phyloP scores from a whole-genome alignment of 2,113 vertebrate genomes.

The Nansenia antarctica region DNA sequence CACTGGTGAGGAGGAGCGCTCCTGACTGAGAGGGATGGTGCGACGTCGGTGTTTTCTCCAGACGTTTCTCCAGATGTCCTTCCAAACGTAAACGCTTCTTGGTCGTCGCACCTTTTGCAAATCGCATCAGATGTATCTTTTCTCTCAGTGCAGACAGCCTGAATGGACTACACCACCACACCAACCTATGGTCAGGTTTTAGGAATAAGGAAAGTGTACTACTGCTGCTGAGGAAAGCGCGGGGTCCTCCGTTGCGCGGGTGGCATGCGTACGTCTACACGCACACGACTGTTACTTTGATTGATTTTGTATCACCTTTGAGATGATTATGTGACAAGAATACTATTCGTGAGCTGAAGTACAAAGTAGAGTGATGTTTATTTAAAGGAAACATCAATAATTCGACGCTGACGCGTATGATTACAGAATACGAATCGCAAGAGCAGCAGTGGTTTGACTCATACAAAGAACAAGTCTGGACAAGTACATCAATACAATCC shows the following conservation, averaged over 20 bases:
- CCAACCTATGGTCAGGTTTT: background rate
- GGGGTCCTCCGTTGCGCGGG: slow-evolving; percentile 40
- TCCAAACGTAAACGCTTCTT: slow-evolving; percentile 41
- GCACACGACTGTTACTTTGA: slow-evolving; percentile 40
- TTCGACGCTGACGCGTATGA: too few species aligned
- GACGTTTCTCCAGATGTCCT: slow-evolving; percentile 50
- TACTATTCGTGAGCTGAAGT: background rate
- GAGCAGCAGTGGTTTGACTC: too few species aligned
- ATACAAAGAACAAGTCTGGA: too few species aligned
- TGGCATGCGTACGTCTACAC: slow-evolving; percentile 19
- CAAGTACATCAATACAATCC: too few species aligned
- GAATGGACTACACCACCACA: slow-evolving; percentile 40
- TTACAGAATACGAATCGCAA: too few species aligned
- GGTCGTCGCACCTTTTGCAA: too few species aligned
- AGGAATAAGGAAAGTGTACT: slow-evolving; percentile 16
- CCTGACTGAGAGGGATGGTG: slow-evolving; percentile 55
- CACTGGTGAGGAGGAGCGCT: slow-evolving; percentile 42
- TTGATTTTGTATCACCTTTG: slow-evolving; percentile 30
- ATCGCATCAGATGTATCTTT: slow-evolving; percentile 33
- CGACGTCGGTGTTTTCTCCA: slow-evolving; percentile 57
- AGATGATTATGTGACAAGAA: background rate
- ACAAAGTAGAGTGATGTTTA: background rate
- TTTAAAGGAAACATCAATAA: too few species aligned
- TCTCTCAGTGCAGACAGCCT: slow-evolving; percentile 23
- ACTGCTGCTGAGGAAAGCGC: slow-evolving; percentile 11